Percentiles rank a stretch among this genome's conserved stretches.
Evolutionary conservation across 2,113 vertebrate species (phyloP).

Genomic region (Caranx ignobilis): DNA sequence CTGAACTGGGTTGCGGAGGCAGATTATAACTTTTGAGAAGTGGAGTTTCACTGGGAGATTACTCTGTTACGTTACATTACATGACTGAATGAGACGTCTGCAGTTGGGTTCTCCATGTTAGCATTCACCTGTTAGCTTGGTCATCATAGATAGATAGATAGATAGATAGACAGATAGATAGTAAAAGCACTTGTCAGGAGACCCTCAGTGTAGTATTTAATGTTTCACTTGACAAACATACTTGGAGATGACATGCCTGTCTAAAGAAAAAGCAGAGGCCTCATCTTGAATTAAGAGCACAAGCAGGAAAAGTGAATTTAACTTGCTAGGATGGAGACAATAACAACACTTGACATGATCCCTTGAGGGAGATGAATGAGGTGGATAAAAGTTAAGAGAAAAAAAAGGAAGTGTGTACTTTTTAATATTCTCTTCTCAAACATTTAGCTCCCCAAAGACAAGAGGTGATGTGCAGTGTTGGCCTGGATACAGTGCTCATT

Average conservation of each 20-base stretch:
- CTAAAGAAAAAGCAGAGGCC: not conserved
- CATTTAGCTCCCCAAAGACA: constrained; percentile 32
- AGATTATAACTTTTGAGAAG: too few relatives aligned
- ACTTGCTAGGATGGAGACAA: constrained; percentile 2
- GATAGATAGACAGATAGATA: too few relatives aligned
- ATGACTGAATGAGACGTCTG: too few relatives aligned
- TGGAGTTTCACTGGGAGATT: too few relatives aligned
- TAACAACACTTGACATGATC: constrained; percentile 14
- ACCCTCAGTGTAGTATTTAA: not conserved
- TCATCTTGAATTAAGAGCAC: not conserved
- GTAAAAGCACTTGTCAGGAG: not conserved
- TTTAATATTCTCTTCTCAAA: constrained; percentile 33
- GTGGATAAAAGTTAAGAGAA: not conserved
- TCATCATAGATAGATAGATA: too few relatives aligned
- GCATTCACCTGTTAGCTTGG: too few relatives aligned
- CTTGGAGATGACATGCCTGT: not conserved
- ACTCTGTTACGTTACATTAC: too few relatives aligned
- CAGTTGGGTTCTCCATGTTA: too few relatives aligned
- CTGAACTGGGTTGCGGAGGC: too few relatives aligned
- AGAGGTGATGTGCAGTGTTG: constrained; percentile 48
- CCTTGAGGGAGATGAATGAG: constrained; percentile 11
- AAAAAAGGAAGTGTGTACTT: not conserved
- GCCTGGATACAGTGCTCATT: constrained; percentile 39
- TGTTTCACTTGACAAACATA: not conserved
- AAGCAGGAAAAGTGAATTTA: not conserved